Conservation (phyloP, 2,113 vertebrate genomes). For the Pogonocichla stellata region DNA sequence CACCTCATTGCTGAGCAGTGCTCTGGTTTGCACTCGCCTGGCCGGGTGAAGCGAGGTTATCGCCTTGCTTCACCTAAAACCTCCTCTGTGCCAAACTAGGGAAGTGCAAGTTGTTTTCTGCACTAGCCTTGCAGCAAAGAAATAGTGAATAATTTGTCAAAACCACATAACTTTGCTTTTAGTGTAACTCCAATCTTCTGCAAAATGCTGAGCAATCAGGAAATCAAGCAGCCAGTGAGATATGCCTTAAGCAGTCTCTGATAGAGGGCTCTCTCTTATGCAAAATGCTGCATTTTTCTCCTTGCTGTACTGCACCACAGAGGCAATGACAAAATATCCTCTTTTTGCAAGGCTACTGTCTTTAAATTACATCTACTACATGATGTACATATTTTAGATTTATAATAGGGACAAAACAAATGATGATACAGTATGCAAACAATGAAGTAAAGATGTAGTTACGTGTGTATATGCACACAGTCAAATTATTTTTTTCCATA, state of each 20-base stretch:
- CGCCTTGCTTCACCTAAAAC: background rate
- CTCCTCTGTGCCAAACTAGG: background rate
- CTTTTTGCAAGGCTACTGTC: background rate
- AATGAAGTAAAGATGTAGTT: background rate
- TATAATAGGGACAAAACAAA: background rate
- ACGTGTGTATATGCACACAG: accelerated
- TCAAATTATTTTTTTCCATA: background rate
- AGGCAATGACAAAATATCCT: background rate
- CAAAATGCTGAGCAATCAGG: slow-evolving; percentile 49
- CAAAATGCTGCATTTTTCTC: background rate
- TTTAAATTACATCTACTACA: background rate
- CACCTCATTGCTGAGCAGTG: background rate
- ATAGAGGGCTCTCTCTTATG: background rate
- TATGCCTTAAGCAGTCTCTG: background rate
- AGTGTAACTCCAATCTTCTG: background rate
- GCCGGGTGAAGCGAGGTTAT: background rate
- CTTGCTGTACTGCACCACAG: background rate
- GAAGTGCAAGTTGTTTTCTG: background rate
- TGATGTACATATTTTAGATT: background rate
- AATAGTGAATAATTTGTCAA: slow-evolving; percentile 11
- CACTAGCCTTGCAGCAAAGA: background rate
- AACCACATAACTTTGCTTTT: slow-evolving; percentile 11
- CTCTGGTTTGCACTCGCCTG: background rate
- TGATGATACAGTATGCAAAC: background rate
- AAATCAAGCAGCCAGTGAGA: slow-evolving; percentile 26